A percentile compares a stretch with the other conserved stretches of the same genome.
phyloP scores from a whole-genome alignment of 2,113 vertebrate genomes.

The Pygathrix nemaeus region DNA sequence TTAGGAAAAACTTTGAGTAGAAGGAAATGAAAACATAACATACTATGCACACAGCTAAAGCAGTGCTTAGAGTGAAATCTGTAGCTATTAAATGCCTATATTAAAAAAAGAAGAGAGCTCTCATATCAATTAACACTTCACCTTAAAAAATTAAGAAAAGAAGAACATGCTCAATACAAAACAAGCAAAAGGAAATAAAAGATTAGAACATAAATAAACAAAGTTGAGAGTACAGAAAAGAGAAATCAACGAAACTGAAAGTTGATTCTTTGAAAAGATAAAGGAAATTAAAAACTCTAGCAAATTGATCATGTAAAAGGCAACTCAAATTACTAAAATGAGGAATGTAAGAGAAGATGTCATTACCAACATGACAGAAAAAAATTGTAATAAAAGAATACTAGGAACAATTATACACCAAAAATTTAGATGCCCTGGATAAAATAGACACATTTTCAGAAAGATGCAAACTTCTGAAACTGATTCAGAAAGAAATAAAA shows the following conservation, averaged over 20 bases:
- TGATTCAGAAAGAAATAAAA: background rate
- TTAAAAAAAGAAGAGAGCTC: background rate
- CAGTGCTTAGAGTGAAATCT: background rate
- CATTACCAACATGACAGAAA: background rate
- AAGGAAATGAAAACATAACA: background rate
- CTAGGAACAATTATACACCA: background rate
- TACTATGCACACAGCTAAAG: background rate
- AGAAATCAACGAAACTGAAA: background rate
- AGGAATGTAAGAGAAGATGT: background rate
- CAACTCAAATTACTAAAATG: background rate
- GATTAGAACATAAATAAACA: background rate
- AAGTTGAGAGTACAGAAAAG: background rate
- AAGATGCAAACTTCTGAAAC: background rate
- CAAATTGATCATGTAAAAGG: background rate
- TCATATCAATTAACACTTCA: background rate
- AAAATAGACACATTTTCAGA: background rate
- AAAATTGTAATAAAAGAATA: background rate
- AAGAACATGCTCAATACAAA: background rate
- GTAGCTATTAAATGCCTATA: background rate
- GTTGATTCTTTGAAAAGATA: background rate
- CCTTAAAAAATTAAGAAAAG: background rate
- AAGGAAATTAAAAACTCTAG: background rate
- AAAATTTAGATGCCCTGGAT: background rate
- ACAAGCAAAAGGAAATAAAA: background rate
- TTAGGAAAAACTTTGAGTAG: background rate